Percentiles rank a stretch among this genome's conserved stretches.
Evolutionary conservation across 2,113 vertebrate genomes (phyloP).

Genomic region (Phalacrocorax pelagicus): DNA sequence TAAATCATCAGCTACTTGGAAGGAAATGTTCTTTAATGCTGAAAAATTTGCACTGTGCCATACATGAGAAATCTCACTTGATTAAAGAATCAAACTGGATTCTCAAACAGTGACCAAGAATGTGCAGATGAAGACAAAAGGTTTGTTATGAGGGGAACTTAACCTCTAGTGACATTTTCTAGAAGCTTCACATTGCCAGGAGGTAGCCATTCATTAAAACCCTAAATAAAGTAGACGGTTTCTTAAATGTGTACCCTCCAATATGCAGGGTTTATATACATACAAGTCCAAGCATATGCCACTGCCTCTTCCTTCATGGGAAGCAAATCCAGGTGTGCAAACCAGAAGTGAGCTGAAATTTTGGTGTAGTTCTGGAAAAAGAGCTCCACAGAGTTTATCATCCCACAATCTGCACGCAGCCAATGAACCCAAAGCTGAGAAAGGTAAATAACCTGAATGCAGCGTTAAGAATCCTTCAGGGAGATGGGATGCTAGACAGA

Average conservation of each 20-base stretch:
- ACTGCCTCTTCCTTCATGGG: neutral
- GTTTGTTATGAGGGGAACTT: neutral
- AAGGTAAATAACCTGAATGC: neutral
- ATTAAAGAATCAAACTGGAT: neutral
- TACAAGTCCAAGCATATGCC: neutral
- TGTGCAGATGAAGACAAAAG: neutral
- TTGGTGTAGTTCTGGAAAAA: neutral
- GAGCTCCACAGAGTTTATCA: neutral
- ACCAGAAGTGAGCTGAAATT: neutral
- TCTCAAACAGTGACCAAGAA: neutral
- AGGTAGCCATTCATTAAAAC: neutral
- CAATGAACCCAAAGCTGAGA: neutral
- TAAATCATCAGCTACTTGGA: neutral
- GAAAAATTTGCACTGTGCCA: neutral
- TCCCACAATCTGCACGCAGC: too few species aligned
- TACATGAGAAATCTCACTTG: neutral
- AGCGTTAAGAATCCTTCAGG: neutral
- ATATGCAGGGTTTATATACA: neutral
- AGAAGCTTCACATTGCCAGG: neutral
- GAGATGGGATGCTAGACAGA: neutral
- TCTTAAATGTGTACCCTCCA: neutral
- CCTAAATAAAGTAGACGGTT: neutral
- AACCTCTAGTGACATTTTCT: neutral
- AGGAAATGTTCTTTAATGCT: neutral
- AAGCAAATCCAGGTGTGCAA: neutral